These are phyloP conservation scores for Bolborhynchus lineola DNA, from an alignment of 2,113 vertebrate genomes.

Conservation along the genomic window DNA sequence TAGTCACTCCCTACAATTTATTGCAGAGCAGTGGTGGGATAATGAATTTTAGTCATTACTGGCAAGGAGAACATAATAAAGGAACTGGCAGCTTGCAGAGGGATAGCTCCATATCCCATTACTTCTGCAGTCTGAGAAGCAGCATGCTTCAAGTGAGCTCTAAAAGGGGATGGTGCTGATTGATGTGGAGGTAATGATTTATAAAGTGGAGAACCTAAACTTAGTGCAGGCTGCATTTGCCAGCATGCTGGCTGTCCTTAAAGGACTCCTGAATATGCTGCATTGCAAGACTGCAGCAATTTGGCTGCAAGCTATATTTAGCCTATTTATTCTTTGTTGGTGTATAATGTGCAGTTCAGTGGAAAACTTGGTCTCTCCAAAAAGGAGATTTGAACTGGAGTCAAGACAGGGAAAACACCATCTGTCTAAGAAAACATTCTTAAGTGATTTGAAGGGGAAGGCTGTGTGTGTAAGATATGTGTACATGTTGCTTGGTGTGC, in stretches of 20 bases:
- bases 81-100: not conserved
- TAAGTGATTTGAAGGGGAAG: not conserved
- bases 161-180: not conserved
- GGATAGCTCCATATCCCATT: not conserved
- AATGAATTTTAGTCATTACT: not conserved
- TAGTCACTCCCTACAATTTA: accelerated
- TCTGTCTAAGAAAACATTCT: conserved; percentile 49
- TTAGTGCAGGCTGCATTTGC: not conserved
- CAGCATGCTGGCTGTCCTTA: conserved; percentile 47
- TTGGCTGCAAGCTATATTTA: conserved; percentile 61
- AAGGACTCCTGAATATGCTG: conserved; percentile 13
- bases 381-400: conserved; percentile 53
- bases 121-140: not conserved
- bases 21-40: not conserved
- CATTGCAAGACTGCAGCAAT: conserved; percentile 29
- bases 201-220: not conserved
- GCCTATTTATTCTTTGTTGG: conserved; percentile 66
- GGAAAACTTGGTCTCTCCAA: conserved; percentile 59
- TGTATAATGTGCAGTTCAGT: conserved; percentile 59
- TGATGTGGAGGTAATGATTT: not conserved
- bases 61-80: accelerated
- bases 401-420: conserved; percentile 65
- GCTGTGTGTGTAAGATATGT: not conserved
- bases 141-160: not conserved
- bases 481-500: not conserved